Evolutionary conservation across 2,797 vertebrate species (phyloP).

Genomic region (Cryptoprocta ferox): DNA sequence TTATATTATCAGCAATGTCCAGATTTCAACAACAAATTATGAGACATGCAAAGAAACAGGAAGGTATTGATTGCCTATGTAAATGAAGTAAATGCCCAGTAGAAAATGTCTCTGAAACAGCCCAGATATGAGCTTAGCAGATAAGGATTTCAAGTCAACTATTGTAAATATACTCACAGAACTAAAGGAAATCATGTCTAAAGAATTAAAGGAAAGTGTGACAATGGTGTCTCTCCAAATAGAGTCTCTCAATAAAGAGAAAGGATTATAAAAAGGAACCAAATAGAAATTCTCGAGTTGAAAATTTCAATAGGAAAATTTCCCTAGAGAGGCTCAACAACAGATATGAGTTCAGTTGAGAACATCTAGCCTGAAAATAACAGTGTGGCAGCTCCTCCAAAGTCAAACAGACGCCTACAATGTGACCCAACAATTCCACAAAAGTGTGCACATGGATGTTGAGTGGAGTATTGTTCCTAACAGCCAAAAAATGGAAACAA

Average conservation of each 20-base stretch:
- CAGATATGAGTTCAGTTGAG: neutral
- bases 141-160: neutral
- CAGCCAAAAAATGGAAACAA: neutral
- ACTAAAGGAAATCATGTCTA: neutral
- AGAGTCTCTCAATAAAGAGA: neutral
- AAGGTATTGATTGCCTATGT: neutral
- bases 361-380: neutral
- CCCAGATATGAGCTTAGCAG: neutral
- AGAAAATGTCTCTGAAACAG: neutral
- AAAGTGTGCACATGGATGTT: neutral
- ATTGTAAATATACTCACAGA: neutral
- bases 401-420: neutral
- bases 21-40: neutral
- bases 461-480: neutral
- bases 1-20: neutral
- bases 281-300: neutral
- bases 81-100: neutral
- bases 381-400: neutral
- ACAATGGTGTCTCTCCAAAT: neutral
- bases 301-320: constrained; percentile 28
- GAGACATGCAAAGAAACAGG: neutral
- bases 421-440: neutral
- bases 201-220: constrained; percentile 12
- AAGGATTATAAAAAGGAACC: neutral
- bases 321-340: neutral